Evolutionary conservation across 2,888 invertebrate genomes (phyloP).

Genomic region (Busseola fusca): DNA sequence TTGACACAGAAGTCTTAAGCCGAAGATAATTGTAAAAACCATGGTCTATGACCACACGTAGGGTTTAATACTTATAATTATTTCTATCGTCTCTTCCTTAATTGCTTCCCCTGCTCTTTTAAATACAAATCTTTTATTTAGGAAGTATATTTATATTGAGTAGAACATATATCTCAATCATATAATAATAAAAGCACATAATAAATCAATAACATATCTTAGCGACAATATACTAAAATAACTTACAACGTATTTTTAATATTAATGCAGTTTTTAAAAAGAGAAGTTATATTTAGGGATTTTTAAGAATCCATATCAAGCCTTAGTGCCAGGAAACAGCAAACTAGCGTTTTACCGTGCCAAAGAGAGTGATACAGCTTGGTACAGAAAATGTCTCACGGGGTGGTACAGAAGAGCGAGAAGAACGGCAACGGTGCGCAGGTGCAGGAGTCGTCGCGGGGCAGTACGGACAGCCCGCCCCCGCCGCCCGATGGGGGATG

Average conservation of each 20-base stretch:
- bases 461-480: slow-evolving; percentile 80
- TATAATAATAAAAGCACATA: slow-evolving; percentile 60
- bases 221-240: slow-evolving; percentile 70
- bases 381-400: slow-evolving; percentile 81
- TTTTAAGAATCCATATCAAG: slow-evolving; percentile 69
- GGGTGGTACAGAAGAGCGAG: slow-evolving; percentile 77
- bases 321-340: slow-evolving; percentile 63
- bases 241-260: slow-evolving; percentile 63
- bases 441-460: slow-evolving; percentile 73
- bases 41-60: slow-evolving; percentile 80
- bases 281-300: slow-evolving; percentile 51
- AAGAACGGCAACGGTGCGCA: slow-evolving; percentile 78
- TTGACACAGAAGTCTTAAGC: slow-evolving; percentile 71
- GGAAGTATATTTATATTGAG: slow-evolving; percentile 54
- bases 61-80: slow-evolving; percentile 61
- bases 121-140: slow-evolving; percentile 51
- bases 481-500: slow-evolving; percentile 97
- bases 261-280: slow-evolving; percentile 57
- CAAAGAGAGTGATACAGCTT: slow-evolving; percentile 58
- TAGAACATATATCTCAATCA: slow-evolving; percentile 47
- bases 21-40: slow-evolving; percentile 74
- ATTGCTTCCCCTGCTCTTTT: slow-evolving; percentile 57
- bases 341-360: slow-evolving; percentile 55
- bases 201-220: slow-evolving; percentile 71
- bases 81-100: slow-evolving; percentile 66